A percentile compares a stretch with the other conserved stretches of the same genome.
These are phyloP conservation scores for Drosophila seclusa DNA, from an alignment of 2,888 invertebrate genomes.

Conservation along the genomic window DNA sequence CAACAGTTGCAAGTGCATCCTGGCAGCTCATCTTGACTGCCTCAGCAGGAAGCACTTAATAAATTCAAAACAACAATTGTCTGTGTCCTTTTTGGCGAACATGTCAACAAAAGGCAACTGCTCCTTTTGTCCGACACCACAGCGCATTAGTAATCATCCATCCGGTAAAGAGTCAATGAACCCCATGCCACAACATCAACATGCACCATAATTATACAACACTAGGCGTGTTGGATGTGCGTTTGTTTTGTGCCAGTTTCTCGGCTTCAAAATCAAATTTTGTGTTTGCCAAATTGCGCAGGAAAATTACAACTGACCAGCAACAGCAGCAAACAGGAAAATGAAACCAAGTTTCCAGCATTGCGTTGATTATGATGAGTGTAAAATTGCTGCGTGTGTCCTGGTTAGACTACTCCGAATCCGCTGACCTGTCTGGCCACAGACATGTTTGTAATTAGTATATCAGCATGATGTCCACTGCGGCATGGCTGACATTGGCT, in stretches of 20 bases:
- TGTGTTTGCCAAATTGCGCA: conserved; percentile 30
- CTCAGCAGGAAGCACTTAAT: conserved; percentile 76
- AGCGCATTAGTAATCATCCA: conserved; percentile 8
- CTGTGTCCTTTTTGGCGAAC: conserved; percentile 35
- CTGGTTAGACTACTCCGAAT: conserved; percentile 22
- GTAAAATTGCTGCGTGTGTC: conserved; percentile 1
- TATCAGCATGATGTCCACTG: conserved; percentile 35
- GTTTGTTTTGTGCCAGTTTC: conserved; percentile 12
- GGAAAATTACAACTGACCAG: conserved; percentile 46
- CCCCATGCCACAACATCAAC: conserved; percentile 27
- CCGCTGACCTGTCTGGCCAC: conserved; percentile 28
- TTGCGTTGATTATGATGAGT: conserved; percentile 42
- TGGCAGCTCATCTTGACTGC: conserved; percentile 53
- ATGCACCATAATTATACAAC: conserved; percentile 51
- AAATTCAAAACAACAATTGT: conserved; percentile 73
- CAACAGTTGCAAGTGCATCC: conserved; percentile 58
- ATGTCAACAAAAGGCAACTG: conserved; percentile 62
- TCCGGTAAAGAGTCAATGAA: conserved; percentile 49
- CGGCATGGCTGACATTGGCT: conserved; percentile 43
- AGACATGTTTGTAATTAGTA: conserved; percentile 77
- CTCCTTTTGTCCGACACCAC: conserved; percentile 35
- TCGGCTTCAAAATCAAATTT: conserved; percentile 68
- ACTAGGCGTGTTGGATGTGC: conserved; percentile 1
- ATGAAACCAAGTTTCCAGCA: conserved; percentile 21
- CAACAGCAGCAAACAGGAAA: conserved; percentile 32